Evolutionary conservation across 2,797 vertebrate genomes (phyloP).

Genomic region (Cynodonichthys magdalenae): DNA sequence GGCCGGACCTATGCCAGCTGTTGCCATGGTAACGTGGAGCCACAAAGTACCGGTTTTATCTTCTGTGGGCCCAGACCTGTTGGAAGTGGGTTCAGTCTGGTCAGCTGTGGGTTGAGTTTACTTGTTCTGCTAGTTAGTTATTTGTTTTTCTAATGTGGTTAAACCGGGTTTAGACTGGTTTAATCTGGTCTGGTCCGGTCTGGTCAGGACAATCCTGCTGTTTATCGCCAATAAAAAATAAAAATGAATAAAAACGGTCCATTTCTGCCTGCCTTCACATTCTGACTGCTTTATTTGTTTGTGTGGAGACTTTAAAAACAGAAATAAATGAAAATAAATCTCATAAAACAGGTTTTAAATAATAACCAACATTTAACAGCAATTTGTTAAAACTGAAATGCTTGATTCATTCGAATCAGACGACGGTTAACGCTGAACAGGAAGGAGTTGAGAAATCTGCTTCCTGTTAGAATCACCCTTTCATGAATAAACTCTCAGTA

Average conservation of each 20-base stretch:
- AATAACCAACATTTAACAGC: too few species aligned
- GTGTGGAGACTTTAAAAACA: neutral
- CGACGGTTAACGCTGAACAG: too few species aligned
- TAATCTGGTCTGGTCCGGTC: constrained; percentile 36
- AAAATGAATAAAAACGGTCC: constrained; percentile 74
- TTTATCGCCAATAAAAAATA: constrained; percentile 66
- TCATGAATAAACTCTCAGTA: too few species aligned
- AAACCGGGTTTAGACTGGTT: constrained; percentile 17
- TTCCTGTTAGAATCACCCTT: too few species aligned
- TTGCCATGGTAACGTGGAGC: constrained; percentile 33
- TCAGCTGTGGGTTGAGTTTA: constrained; percentile 22
- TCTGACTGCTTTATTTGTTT: constrained; percentile 28
- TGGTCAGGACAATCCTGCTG: constrained; percentile 55
- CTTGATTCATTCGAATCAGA: too few species aligned
- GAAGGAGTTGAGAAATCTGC: too few species aligned
- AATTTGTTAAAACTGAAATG: too few species aligned
- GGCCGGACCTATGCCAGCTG: constrained; percentile 16
- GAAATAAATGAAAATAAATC: too few species aligned
- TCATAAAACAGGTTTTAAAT: too few species aligned
- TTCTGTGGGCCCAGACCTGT: constrained; percentile 12
- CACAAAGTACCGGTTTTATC: constrained; percentile 12
- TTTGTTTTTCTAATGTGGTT: constrained; percentile 8
- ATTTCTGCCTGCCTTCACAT: constrained; percentile 77
- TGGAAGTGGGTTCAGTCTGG: constrained; percentile 2
- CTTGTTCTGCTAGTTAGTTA: constrained; percentile 5